These are phyloP conservation scores for Pristis pectinata DNA, from an alignment of 2,797 vertebrate genomes.

Conservation along the genomic window DNA sequence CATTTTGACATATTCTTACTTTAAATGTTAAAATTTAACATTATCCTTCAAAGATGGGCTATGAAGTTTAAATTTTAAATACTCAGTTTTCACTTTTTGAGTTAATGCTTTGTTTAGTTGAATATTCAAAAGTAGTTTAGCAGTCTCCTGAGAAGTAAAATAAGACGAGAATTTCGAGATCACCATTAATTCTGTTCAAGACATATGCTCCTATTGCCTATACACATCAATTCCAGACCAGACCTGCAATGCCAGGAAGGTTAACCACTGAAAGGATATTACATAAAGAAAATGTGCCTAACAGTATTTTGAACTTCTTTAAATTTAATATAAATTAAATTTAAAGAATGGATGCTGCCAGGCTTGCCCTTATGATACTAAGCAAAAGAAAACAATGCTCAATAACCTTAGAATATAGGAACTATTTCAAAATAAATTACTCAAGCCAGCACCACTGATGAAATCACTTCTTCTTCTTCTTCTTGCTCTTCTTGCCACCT, in stretches of 20 bases:
- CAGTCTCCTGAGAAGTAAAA: neutral
- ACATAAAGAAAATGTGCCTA: neutral
- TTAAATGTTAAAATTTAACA: neutral
- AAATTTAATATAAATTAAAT: neutral
- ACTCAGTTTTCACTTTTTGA: neutral
- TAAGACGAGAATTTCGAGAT: neutral
- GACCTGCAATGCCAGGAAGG: neutral
- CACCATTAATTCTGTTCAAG: neutral
- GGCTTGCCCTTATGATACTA: neutral
- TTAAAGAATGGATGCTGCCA: neutral
- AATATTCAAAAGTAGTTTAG: neutral
- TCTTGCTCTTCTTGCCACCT: slow-evolving; percentile 89
- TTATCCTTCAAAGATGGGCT: neutral
- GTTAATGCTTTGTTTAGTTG: neutral
- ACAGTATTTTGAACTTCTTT: neutral
- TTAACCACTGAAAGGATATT: neutral
- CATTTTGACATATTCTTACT: neutral
- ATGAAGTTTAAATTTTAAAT: neutral
- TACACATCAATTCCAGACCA: neutral
- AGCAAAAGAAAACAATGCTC: neutral
- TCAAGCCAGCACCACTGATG: slow-evolving; percentile 47
- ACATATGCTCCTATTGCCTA: neutral
- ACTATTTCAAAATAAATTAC: slow-evolving; percentile 25
- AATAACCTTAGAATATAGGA: neutral
- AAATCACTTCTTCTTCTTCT: slow-evolving; percentile 81